phyloP scores from a whole-genome alignment of 2,797 vertebrate genomes.

The Rhynchonycteris naso region DNA sequence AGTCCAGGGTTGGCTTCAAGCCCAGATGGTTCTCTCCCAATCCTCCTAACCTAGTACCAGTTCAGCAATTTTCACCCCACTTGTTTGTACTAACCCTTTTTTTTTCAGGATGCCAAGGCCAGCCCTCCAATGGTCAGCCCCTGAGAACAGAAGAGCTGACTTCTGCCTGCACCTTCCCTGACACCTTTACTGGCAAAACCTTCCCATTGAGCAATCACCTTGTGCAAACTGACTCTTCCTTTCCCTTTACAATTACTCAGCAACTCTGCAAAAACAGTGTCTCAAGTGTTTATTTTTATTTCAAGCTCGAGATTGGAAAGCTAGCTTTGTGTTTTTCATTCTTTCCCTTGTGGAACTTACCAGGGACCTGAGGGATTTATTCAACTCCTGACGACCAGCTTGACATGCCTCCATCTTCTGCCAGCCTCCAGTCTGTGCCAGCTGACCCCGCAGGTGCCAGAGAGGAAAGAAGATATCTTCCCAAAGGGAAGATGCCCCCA shows the following conservation, averaged over 20 bases:
- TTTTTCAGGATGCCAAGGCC: not conserved
- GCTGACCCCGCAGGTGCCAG: not conserved
- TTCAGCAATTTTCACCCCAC: slow-evolving; percentile 3
- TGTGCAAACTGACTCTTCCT: slow-evolving; percentile 57
- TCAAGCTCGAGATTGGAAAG: slow-evolving; percentile 34
- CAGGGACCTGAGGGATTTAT: slow-evolving; percentile 15
- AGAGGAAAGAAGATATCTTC: not conserved
- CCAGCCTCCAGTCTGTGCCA: not conserved
- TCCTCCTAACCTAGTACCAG: slow-evolving; percentile 30
- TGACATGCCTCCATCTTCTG: not conserved
- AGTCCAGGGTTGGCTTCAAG: slow-evolving; percentile 44
- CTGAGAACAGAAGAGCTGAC: not conserved
- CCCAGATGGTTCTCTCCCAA: slow-evolving; percentile 38
- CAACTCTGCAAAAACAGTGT: slow-evolving; percentile 56
- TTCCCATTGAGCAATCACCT: slow-evolving; percentile 56
- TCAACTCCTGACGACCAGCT: not conserved
- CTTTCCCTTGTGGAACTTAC: slow-evolving; percentile 49
- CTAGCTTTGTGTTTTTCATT: not conserved
- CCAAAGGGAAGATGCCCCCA: not conserved
- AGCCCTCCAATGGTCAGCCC: not conserved
- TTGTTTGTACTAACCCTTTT: not conserved
- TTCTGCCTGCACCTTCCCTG: not conserved
- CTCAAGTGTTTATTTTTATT: slow-evolving; percentile 55
- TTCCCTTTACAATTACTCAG: slow-evolving; percentile 58
- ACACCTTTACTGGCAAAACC: slow-evolving; percentile 1